Evolutionary conservation across 2,797 vertebrate genomes (phyloP).

Genomic region (Meriones psammophilus): DNA sequence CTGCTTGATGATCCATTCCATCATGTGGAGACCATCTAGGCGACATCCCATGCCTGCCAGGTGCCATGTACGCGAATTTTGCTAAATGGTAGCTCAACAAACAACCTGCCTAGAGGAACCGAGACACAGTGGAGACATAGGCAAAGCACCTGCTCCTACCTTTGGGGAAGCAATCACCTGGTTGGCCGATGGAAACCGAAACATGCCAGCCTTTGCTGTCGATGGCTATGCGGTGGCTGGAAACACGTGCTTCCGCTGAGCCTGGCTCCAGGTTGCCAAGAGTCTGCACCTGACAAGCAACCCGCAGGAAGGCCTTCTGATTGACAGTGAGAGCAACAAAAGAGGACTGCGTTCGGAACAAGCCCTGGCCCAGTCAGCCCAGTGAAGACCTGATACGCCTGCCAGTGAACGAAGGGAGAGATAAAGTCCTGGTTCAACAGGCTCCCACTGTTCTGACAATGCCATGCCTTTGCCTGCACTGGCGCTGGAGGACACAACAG

Average conservation of each 20-base stretch:
- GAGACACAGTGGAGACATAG: conserved; percentile 62
- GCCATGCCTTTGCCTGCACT: neutral
- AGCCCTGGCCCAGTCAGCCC: neutral
- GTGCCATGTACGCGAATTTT: conserved; percentile 51
- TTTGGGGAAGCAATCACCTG: conserved; percentile 79
- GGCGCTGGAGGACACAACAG: conserved; percentile 29
- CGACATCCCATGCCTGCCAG: conserved; percentile 50
- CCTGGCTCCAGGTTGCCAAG: conserved; percentile 75
- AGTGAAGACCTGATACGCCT: neutral
- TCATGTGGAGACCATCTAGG: neutral
- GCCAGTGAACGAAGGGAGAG: neutral
- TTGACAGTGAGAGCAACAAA: neutral
- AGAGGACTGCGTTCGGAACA: neutral
- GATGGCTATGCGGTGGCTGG: conserved; percentile 55
- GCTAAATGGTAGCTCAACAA: conserved; percentile 70
- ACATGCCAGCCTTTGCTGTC: conserved; percentile 80
- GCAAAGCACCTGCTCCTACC: conserved; percentile 80
- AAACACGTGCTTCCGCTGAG: conserved; percentile 77
- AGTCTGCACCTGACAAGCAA: conserved; percentile 80
- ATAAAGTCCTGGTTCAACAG: neutral
- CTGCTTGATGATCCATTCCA: neutral
- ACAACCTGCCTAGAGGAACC: conserved; percentile 60
- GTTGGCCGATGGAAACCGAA: conserved; percentile 62
- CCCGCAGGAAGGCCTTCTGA: neutral
- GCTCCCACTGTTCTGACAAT: neutral